Evolutionary conservation across 2,797 vertebrate species (phyloP).

Genomic region (Poecilia picta): DNA sequence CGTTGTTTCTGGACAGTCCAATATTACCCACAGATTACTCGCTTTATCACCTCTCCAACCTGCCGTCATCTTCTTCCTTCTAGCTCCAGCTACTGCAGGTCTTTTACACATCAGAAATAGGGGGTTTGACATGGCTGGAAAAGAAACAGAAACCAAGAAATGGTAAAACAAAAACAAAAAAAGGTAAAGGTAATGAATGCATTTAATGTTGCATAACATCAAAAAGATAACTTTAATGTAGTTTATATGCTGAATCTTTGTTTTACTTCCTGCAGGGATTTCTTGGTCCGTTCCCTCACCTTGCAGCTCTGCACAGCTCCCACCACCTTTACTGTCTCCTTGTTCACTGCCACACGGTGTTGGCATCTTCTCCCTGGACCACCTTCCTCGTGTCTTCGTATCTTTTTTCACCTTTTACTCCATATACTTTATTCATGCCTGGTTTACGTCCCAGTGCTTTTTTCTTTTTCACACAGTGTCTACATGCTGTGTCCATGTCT

Average conservation of each 20-base stretch:
- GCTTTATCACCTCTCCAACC: constrained; percentile 59
- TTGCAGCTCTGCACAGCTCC: constrained; percentile 44
- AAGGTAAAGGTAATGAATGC: background rate
- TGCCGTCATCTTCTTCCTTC: constrained; percentile 49
- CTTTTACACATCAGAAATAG: constrained; percentile 33
- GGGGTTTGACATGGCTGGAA: constrained; percentile 14
- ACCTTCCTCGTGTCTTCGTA: constrained; percentile 42
- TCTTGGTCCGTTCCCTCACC: constrained; percentile 48
- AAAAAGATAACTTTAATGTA: background rate
- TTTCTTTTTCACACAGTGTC: constrained; percentile 45
- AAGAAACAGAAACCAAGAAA: background rate
- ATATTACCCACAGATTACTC: constrained; percentile 45
- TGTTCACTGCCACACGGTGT: constrained; percentile 58
- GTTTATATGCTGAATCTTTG: background rate
- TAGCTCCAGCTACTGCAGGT: constrained; percentile 48
- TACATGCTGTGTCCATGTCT: constrained; percentile 64
- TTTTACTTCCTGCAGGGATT: constrained; percentile 26
- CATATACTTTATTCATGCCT: constrained; percentile 43
- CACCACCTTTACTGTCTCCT: constrained; percentile 57
- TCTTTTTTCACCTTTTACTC: constrained; percentile 42
- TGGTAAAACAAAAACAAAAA: background rate
- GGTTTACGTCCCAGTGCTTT: constrained; percentile 61
- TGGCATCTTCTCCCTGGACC: constrained; percentile 53
- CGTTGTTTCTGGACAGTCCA: constrained; percentile 38
- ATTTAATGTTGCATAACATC: background rate